These are phyloP conservation scores for Hypsibius dujardini DNA, from an alignment of 1,140 invertebrate genomes.

Conservation along the genomic window DNA sequence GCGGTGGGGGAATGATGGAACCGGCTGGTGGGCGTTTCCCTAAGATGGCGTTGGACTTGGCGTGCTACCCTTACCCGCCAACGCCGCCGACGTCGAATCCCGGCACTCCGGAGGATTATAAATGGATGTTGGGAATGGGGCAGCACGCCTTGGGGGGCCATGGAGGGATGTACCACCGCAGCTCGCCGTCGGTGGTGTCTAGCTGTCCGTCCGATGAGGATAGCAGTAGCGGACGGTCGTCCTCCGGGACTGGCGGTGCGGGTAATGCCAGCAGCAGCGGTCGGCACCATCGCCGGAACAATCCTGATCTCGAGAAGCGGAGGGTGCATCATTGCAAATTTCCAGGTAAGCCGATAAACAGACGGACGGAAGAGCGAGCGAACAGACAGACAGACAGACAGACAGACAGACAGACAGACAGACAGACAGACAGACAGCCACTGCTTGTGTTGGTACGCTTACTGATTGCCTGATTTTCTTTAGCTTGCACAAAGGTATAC, in stretches of 20 bases:
- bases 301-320: slow-evolving; percentile 82
- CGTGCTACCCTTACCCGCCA: not conserved
- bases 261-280: slow-evolving; percentile 19
- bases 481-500: slow-evolving; percentile 92
- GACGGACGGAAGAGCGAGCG: slow-evolving; percentile 86
- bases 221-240: not conserved
- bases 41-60: not conserved
- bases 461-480: slow-evolving; percentile 29
- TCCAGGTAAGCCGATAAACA: slow-evolving; percentile 72
- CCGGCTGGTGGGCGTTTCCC: not conserved
- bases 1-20: not conserved
- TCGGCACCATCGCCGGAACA: slow-evolving; percentile 73
- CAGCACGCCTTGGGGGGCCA: not conserved
- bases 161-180: not conserved
- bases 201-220: not conserved
- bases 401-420: no score
- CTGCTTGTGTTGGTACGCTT: slow-evolving; percentile 14
- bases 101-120: not conserved
- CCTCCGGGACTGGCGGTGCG: not conserved
- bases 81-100: not conserved
- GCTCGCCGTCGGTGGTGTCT: slow-evolving; percentile 8
- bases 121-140: not conserved
- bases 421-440: not conserved
- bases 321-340: slow-evolving; percentile 87
- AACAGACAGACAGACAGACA: slow-evolving; percentile 43